Evolutionary conservation across 1,140 invertebrate species (phyloP), one percentile per base, ranked within the genome.

Genomic region (Ceratoteleas bidentatus): DNA sequence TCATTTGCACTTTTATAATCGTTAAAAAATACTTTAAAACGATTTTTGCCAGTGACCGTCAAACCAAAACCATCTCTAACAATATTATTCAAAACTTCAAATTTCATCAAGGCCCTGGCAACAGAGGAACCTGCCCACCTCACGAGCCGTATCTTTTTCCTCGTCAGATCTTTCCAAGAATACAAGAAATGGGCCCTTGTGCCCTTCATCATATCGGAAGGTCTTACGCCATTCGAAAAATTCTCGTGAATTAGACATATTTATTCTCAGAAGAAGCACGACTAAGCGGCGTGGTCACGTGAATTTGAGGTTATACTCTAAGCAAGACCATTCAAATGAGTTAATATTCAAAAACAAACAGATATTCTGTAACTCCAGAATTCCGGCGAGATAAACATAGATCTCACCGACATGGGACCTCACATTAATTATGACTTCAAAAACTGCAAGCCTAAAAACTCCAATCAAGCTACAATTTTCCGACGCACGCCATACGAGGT

Each of bases 11-110:
- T 6, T 9, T 34, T 10, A 15, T 38, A 62, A n/a, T 56, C 15
- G 38, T 40, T n/a, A 14, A 72, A 62, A 36, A 54, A 54, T 4
- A 72, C 33, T 16, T 61, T 62, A 13, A 62, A 72, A 47, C 58
- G 10, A 11, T 49, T 49, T 49, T 14, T 49, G 2, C 45, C 45
- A 6, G 45, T 3, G 0, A 6, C 6, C 2, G 3, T 3, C 2
- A 49, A 14, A 14, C 13, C 45, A 13, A 5, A 49, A 0, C 45
- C 45, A 2, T 49, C 0, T 2, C 13, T 13, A 3, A 14, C 13
- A 6, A 2, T 6, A 13, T 13, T 0, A 2, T 49, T 13, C 11
- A 49, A 6, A 13, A 2, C 13, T 2, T 49, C n/a, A 6, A 6
- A 3, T n/a, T 49, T 3, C 10, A 49, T 11, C 11, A 49, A 49